A percentile compares a stretch with the other conserved stretches of the same genome.
Conservation (phyloP, 1,140 invertebrate species). For the Drosophila setifemur region DNA sequence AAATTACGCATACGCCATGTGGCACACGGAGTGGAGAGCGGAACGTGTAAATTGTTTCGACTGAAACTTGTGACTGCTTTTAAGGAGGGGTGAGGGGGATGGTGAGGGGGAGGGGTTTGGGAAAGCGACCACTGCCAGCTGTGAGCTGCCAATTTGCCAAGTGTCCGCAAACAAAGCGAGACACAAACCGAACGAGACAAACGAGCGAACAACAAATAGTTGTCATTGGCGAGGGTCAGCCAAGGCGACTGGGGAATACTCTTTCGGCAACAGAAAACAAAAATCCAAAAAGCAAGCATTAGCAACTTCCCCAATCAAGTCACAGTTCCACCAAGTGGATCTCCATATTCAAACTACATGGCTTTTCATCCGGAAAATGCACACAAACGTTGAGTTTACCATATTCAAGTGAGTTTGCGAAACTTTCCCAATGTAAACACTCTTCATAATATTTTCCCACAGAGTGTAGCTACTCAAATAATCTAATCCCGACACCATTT, state of each 20-base stretch:
- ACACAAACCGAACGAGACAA: conserved; percentile 34
- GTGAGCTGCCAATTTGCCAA: conserved; percentile 71
- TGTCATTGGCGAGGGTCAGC: neutral
- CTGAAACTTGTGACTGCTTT: conserved; percentile 8
- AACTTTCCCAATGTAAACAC: too few species aligned
- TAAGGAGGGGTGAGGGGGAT: neutral
- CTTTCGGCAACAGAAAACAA: neutral
- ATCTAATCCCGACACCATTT: too few species aligned
- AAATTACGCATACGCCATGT: conserved; percentile 77
- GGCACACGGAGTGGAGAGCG: conserved; percentile 19
- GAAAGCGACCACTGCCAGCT: conserved; percentile 12
- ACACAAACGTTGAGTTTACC: too few species aligned
- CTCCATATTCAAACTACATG: too few species aligned
- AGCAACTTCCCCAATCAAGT: too few species aligned
- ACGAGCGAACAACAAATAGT: conserved; percentile 37
- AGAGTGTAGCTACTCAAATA: too few species aligned
- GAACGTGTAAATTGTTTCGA: conserved; percentile 65
- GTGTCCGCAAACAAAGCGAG: conserved; percentile 70
- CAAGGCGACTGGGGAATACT: neutral
- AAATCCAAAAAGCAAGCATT: too few species aligned
- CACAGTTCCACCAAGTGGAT: too few species aligned
- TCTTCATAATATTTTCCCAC: too few species aligned
- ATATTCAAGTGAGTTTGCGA: too few species aligned
- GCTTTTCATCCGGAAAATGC: too few species aligned
- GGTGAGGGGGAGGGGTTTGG: neutral